Conservation (phyloP, 1,140 invertebrate species). For the Elysia chlorotica region DNA sequence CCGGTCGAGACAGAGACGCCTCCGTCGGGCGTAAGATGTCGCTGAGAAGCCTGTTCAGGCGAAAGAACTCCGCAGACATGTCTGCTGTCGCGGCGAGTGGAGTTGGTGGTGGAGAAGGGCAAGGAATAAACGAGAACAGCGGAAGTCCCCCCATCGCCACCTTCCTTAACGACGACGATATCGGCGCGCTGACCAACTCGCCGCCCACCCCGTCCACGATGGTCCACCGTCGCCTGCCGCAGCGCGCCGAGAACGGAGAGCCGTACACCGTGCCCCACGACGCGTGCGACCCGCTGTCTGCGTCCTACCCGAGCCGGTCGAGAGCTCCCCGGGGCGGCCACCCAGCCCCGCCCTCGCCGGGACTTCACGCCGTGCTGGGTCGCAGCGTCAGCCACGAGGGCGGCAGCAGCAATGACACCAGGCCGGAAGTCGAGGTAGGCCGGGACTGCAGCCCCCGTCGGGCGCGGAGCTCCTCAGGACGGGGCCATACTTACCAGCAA, state of each 20-base stretch:
- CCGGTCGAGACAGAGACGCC: conserved; percentile 31
- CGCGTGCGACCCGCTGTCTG: no score
- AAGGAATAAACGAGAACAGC: conserved; percentile 27
- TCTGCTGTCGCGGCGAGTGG: conserved; percentile 6
- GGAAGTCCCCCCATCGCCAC: conserved; percentile 41
- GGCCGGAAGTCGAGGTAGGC: background rate
- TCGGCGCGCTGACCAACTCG: conserved; percentile 29
- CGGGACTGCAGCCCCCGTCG: background rate
- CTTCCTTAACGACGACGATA: conserved; percentile 49
- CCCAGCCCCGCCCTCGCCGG: no score
- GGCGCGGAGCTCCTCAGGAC: background rate
- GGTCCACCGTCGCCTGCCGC: background rate
- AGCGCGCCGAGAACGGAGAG: background rate
- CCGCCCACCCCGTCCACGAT: background rate
- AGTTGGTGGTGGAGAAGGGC: no score
- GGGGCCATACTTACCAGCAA: background rate
- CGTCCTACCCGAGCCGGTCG: no score
- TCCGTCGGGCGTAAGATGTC: conserved; percentile 40
- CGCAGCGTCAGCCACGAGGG: conserved; percentile 3
- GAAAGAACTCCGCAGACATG: conserved; percentile 35
- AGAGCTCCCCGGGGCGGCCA: no score
- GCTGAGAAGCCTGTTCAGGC: conserved; percentile 43
- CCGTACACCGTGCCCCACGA: no score
- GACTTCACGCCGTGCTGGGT: background rate
- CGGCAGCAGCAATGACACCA: background rate